Percentiles rank a stretch among this genome's conserved stretches.
Conservation (phyloP, 2,113 vertebrate species). For the Callocephalon fimbriatum region DNA sequence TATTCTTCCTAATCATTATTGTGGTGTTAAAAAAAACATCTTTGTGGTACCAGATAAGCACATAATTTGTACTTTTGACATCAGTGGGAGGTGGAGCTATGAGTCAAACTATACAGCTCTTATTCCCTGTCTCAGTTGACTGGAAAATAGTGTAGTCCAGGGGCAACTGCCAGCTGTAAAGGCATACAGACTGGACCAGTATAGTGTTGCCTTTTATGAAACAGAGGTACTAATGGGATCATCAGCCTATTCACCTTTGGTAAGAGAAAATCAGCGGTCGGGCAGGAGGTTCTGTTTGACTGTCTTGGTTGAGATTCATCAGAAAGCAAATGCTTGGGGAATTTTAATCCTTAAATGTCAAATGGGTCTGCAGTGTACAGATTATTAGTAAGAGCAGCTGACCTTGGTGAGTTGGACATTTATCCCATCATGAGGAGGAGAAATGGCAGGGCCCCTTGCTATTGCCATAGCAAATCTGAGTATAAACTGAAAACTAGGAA, state of each 20-base stretch:
- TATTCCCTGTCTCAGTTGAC: not conserved
- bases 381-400: not conserved
- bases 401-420: not conserved
- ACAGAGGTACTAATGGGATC: slow-evolving; percentile 34
- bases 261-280: not conserved
- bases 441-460: not conserved
- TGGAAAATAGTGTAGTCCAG: not conserved
- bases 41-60: not conserved
- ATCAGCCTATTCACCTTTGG: slow-evolving; percentile 16
- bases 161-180: not conserved
- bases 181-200: not conserved
- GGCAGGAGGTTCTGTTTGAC: not conserved
- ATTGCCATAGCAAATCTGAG: not conserved
- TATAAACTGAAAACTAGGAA: not conserved
- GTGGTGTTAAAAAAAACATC: not conserved
- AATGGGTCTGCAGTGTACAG: not conserved
- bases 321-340: not conserved
- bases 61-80: slow-evolving; percentile 40
- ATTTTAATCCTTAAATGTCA: not conserved
- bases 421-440: not conserved
- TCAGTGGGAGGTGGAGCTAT: slow-evolving; percentile 40
- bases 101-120: not conserved
- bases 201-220: not conserved
- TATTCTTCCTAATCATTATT: too few relatives aligned
- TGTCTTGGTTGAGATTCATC: not conserved